Evolutionary conservation across 1,140 invertebrate genomes (phyloP), one percentile per base, ranked within the genome.

Genomic region (Drosophila mojavensis): DNA sequence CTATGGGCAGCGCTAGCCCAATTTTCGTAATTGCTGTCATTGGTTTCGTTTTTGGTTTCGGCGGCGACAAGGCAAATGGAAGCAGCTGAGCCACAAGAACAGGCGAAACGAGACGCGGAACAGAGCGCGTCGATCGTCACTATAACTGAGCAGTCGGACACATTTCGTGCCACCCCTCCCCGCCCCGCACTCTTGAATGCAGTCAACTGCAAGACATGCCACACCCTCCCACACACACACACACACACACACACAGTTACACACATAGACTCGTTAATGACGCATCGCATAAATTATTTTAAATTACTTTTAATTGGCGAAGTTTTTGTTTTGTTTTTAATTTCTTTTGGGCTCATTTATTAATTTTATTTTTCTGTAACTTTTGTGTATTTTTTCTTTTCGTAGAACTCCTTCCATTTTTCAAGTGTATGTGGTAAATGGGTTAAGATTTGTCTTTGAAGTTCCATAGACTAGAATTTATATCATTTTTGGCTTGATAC

Each of bases 261-360:
- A 78, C 63, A 70, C 65, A 61, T 75, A 56, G 9, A 43, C 28
- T 43, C 61, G 68, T 70, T 79, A 28, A 76, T 88, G 83, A 86
- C 83, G 83, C 83, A 88, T 75, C 71, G 76, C 72, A 86, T 86
- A 88, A 86, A 86, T 86, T 88, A 86, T 65, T 86, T 86, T 86
- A 88, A 86, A 86, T 86, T 88, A 88, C 76, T 86, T 86, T 86
- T 86, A 86, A 86, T 86, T 86, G 83, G 79, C 83, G 82, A 86
- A 74, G 81, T 78, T 75, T 70, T 77, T 60, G 15, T 48, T 33
- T 43, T 36, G 11, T 17, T 36, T 41, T 74, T 58, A 5, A 11
- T 24, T 48, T 48, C 3, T 11, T 11, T 48, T 26, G 36, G 11
- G 9, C 11, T 39, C 36, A 39, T 39, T 39, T 39, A 39, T 11